Conservation (phyloP, 2,888 invertebrate species). For the Platerodrilus igneus region DNA sequence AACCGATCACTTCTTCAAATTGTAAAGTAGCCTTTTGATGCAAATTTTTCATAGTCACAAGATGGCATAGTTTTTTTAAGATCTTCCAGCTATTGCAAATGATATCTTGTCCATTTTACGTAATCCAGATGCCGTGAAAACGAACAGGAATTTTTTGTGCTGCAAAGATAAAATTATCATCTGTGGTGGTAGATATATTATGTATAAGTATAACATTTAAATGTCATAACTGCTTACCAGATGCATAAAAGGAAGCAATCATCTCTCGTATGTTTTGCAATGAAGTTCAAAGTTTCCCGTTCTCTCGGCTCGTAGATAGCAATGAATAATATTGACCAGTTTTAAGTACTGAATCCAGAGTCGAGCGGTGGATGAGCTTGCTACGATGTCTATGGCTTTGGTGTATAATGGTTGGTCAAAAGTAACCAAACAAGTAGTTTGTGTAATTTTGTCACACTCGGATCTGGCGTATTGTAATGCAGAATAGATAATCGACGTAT, state of each 20-base stretch:
- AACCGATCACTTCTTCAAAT: slow-evolving; percentile 7
- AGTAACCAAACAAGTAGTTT: slow-evolving; percentile 2
- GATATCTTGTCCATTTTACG: slow-evolving; percentile 10
- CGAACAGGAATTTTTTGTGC: not conserved
- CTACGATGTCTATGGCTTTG: slow-evolving; percentile 5
- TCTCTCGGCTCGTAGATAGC: slow-evolving; percentile 8
- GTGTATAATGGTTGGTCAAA: slow-evolving; percentile 5
- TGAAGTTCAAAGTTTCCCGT: slow-evolving; percentile 9
- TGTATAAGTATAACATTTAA: too few relatives aligned
- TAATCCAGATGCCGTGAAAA: slow-evolving; percentile 7
- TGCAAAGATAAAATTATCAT: not conserved
- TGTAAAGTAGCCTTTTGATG: slow-evolving; percentile 10
- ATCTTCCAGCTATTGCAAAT: slow-evolving; percentile 8
- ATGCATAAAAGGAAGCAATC: slow-evolving; percentile 5
- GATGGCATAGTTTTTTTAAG: slow-evolving; percentile 7
- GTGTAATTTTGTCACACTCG: slow-evolving; percentile 6
- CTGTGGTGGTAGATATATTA: too few relatives aligned
- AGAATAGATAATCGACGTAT: slow-evolving; percentile 5
- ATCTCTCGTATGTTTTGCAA: slow-evolving; percentile 6
- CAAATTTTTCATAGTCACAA: slow-evolving; percentile 7
- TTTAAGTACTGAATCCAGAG: slow-evolving; percentile 5
- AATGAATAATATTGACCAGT: slow-evolving; percentile 7
- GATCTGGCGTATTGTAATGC: slow-evolving; percentile 7
- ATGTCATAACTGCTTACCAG: slow-evolving; percentile 3
- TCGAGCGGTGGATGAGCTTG: slow-evolving; percentile 7